These are phyloP conservation scores for Euura saliciscinereae DNA, from an alignment of 1,140 invertebrate species.

Conservation along the genomic window DNA sequence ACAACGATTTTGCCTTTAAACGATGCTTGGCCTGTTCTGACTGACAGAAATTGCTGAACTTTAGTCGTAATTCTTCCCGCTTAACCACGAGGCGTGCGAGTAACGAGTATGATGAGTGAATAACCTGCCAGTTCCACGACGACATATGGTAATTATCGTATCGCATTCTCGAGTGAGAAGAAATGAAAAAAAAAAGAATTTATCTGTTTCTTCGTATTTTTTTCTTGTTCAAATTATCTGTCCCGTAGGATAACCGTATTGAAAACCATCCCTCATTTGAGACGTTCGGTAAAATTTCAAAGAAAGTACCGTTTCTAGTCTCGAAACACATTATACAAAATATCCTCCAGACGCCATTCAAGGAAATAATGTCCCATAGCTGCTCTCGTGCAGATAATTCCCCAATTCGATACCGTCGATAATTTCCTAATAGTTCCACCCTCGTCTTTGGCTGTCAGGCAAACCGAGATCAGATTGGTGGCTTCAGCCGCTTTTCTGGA, in stretches of 20 bases:
- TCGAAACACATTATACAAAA: neutral
- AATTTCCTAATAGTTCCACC: conserved; percentile 46
- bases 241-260: neutral
- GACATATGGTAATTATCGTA: neutral
- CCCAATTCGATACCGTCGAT: conserved; percentile 42
- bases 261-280: neutral
- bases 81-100: neutral
- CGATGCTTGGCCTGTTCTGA: neutral
- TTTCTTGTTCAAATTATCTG: no score
- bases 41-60: conserved; percentile 2
- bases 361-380: conserved; percentile 37
- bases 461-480: conserved; percentile 11
- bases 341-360: conserved; percentile 12
- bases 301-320: neutral
- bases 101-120: neutral
- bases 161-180: no score
- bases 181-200: no score
- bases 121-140: neutral
- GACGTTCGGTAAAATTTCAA: neutral
- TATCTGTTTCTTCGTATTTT: no score
- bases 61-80: neutral
- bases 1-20: no score
- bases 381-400: conserved; percentile 39
- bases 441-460: conserved; percentile 39
- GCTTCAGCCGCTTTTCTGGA: neutral